Base-by-base conservation (phyloP, 2,888 invertebrate genomes). In the Alviniconcha strummeri region DNA sequence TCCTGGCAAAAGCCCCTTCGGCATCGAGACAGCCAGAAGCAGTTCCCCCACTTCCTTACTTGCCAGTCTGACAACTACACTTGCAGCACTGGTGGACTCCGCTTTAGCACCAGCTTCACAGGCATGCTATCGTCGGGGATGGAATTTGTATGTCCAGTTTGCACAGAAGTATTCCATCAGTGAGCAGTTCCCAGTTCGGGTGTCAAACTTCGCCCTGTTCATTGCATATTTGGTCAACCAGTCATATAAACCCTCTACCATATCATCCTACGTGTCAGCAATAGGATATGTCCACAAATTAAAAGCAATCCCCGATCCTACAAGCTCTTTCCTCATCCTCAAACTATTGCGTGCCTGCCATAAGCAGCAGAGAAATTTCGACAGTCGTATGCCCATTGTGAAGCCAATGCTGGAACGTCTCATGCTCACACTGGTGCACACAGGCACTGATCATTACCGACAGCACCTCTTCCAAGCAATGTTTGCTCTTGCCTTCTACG, bases 251-350 rank as follows among this genome's bases (percentile, higher is more conserved):
- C 71, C 71, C 7, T 71, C 71, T n/a, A 71, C 71, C 7, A 19
- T 71, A 71, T 71, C 71, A 17, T 71, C 71, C n/a, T 17, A 71
- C n/a, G 71, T 71, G n/a, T 71, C 71, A n/a, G 71, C 71, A 17
- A n/a, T 71, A 15, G 71, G 71, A 9, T 71, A n/a, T 19, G 13
- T 71, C 8, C 71, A 71, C 17, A 71, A 11, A 19, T 8, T 71
- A 15, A 71, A 19, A 8, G 71, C 7, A 11, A 15, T 11, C 7
- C 13, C 17, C 7, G 71, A 71, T 19, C 71, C 71, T 2, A 71
- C 71, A 19, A n/a, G n/a, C 8, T 17, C n/a, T 71, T 71, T 17
- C 1, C n/a, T 11, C 71, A 71, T 8, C 13, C 71, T 7, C 8
- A 71, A 11, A n/a, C 1, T 71, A 6, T 17, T 71, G 7, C 71